Evolutionary conservation across 1,140 invertebrate genomes (phyloP).

Genomic region (Pinna nobilis): DNA sequence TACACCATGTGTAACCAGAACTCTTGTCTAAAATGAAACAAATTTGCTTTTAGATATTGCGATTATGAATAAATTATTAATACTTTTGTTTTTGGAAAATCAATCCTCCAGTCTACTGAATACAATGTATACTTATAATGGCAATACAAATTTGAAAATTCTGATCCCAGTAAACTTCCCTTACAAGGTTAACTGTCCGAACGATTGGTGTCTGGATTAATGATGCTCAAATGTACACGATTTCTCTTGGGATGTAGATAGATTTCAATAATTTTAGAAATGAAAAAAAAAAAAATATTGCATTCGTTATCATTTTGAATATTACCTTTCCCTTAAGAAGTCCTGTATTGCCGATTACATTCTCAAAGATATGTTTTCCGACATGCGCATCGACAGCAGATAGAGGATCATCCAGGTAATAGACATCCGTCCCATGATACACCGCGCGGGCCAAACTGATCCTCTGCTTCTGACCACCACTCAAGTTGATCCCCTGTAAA

Average conservation of each 20-base stretch:
- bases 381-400: conserved; percentile 76
- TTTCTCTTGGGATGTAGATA: no score
- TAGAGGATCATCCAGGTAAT: conserved; percentile 81
- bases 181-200: no score
- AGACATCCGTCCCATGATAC: conserved; percentile 79
- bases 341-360: conserved; percentile 72
- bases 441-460: conserved; percentile 75
- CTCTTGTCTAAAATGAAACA: conserved; percentile 51
- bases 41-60: neutral
- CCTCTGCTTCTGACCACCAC: conserved; percentile 77
- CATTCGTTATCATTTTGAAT: no score
- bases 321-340: conserved; percentile 77
- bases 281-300: no score
- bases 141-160: no score
- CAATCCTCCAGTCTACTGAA: no score
- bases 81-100: no score
- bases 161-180: no score
- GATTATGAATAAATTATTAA: neutral
- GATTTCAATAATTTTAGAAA: no score
- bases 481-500: conserved; percentile 70
- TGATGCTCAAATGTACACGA: no score
- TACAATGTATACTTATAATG: no score
- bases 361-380: conserved; percentile 67
- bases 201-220: no score
- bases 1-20: conserved; percentile 63